A percentile compares a stretch with the other conserved stretches of the same genome.
These are phyloP conservation scores for Dissostichus mawsoni DNA, from an alignment of 2,113 vertebrate genomes.

Conservation along the genomic window DNA sequence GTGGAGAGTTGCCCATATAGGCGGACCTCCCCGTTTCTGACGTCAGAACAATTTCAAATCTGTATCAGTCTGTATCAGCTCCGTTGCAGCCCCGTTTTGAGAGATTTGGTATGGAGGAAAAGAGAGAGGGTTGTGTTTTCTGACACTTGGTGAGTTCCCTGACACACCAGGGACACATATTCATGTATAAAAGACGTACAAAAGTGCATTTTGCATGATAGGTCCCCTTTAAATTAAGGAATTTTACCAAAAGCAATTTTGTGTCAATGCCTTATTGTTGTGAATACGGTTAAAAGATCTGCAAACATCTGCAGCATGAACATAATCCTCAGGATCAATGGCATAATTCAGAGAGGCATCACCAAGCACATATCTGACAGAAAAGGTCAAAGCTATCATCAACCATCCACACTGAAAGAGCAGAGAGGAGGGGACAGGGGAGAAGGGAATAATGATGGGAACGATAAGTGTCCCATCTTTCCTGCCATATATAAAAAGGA, in stretches of 20 bases:
- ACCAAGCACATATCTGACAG: slow-evolving; percentile 47
- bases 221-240: background rate
- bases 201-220: no score
- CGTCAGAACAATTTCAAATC: no score
- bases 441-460: background rate
- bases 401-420: slow-evolving; percentile 23
- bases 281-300: slow-evolving; percentile 37
- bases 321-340: slow-evolving; percentile 48
- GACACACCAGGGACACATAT: no score
- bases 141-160: no score
- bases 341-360: slow-evolving; percentile 38
- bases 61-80: no score
- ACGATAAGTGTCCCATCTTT: background rate
- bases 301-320: slow-evolving; percentile 32
- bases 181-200: no score
- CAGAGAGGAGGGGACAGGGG: background rate
- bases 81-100: no score
- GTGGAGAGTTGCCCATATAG: no score
- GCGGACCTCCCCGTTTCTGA: no score
- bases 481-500: background rate
- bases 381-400: slow-evolving; percentile 55
- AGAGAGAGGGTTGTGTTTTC: no score
- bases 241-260: background rate
- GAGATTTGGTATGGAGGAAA: no score
- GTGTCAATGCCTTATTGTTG: slow-evolving; percentile 1